A percentile compares a stretch with the other conserved stretches of the same genome.
Conservation (phyloP, 2,113 vertebrate species). For the Xyliphius kryptos region DNA sequence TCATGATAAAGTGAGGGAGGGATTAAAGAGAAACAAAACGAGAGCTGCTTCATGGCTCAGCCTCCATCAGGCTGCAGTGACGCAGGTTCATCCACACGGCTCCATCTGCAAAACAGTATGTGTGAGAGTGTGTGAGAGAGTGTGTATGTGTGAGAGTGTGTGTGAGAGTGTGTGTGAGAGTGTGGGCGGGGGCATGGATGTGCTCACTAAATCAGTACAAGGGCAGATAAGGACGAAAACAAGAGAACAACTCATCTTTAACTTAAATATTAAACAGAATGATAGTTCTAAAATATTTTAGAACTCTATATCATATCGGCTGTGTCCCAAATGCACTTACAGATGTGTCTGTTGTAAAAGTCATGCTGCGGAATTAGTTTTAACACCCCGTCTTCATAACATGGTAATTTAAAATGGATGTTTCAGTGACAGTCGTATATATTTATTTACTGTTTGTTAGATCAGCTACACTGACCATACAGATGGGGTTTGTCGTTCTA, state of each 20-base stretch:
- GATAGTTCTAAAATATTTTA: too few species aligned
- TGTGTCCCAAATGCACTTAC: not conserved
- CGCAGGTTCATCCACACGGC: conserved; percentile 7
- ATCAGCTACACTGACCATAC: too few species aligned
- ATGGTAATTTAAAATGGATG: too few species aligned
- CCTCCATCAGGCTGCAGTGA: conserved; percentile 18
- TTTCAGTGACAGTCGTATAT: too few species aligned
- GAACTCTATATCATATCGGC: too few species aligned
- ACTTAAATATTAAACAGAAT: conserved; percentile 5
- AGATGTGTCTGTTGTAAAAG: not conserved
- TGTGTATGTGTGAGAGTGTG: conserved; percentile 17
- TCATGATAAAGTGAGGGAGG: conserved; percentile 4
- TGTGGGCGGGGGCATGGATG: not conserved
- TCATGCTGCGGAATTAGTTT: too few species aligned
- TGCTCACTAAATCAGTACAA: conserved; percentile 23
- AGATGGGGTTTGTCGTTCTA: too few species aligned
- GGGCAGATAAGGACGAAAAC: conserved; percentile 24
- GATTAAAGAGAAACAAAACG: not conserved
- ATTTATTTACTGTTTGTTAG: too few species aligned
- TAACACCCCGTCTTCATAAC: too few species aligned
- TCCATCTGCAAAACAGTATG: conserved; percentile 7
- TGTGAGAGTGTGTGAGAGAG: conserved; percentile 24
- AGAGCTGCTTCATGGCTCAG: conserved; percentile 6
- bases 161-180: conserved; percentile 5
- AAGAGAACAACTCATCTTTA: not conserved